Evolutionary conservation across 2,113 vertebrate species (phyloP).

Genomic region (Dryoscopus gambensis): DNA sequence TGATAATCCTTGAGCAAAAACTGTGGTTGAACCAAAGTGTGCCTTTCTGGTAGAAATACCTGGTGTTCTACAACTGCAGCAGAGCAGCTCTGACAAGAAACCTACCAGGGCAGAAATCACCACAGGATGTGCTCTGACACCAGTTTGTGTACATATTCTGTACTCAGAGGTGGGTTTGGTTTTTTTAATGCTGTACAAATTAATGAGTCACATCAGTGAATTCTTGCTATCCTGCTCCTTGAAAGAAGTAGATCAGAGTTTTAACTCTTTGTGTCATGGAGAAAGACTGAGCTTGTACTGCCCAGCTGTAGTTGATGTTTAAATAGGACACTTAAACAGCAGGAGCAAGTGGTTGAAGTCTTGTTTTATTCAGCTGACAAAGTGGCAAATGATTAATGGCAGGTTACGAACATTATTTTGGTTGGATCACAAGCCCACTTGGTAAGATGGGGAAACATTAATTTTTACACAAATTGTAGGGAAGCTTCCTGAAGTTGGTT

Average conservation of each 20-base stretch:
- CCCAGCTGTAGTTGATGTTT: background rate
- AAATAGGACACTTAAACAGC: background rate
- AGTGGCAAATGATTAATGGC: constrained; percentile 56
- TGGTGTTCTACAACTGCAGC: background rate
- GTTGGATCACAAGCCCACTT: constrained; percentile 64
- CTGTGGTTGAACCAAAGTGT: background rate
- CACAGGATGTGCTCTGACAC: background rate
- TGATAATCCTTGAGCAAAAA: background rate
- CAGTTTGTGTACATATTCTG: background rate
- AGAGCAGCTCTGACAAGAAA: background rate
- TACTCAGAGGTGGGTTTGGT: rapidly evolving
- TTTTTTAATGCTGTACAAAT: background rate
- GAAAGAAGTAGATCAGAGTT: background rate
- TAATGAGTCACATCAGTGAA: too few species aligned
- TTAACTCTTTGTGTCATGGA: background rate
- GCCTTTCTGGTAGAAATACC: background rate
- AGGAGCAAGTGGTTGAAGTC: constrained; percentile 2
- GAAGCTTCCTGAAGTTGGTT: constrained; percentile 54
- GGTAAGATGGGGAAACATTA: constrained; percentile 69
- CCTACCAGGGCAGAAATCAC: rapidly evolving
- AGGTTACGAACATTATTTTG: constrained; percentile 73
- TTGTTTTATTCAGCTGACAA: constrained; percentile 74
- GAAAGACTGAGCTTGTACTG: background rate
- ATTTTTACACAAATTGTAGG: constrained; percentile 46
- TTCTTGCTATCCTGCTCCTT: background rate